Base-by-base conservation (phyloP, 2,888 invertebrate genomes). In the Schizaphis graminum region DNA sequence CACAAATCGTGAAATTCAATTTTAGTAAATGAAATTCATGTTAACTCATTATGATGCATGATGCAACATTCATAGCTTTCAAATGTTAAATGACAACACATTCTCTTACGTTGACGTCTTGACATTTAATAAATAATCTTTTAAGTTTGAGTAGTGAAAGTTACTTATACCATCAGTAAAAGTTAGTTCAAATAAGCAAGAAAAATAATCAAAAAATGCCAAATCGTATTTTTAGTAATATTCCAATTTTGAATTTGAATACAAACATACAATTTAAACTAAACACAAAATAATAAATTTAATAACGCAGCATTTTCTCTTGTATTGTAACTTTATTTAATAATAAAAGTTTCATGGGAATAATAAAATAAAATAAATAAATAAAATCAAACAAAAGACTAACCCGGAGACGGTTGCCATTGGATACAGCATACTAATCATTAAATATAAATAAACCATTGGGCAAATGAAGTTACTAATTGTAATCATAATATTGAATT, bases 251-350 rank as follows among this genome's bases (percentile, higher is more conserved):
- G 61, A 90, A 61, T 90, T 91, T 44, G n/a, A 91, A 91, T 84
- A 84, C 41, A 91, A 61, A 92, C 61, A 35, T 87, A 35, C 49
- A 77, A 35, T 87, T 47, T 53, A 21, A 88, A 88, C 92, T 88
- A 11, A 88, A 92, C 92, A 92, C 56, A 44, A 88, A 88, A 88
- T 92, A 92, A 92, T 92, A 92, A 88, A 92, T 92, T 88, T 92
- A 92, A 92, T 88, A 88, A 88, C 88, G 53, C 77, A 26, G 53
- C 53, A 13, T 88, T 92, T 88, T 88, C 28, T 35, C 87, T 77
- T 11, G 92, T 53, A 41, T 67, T 86, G 10, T 86, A 92, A 92
- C 53, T 88, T 88, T 88, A 92, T 92, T 88, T 92, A 77, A 92
- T 92, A 92, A 92, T 67, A 77, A 88, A 92, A 92, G 92, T 92